Evolutionary conservation across 1,140 invertebrate species (phyloP).

Genomic region (Neodiprion fabricii): DNA sequence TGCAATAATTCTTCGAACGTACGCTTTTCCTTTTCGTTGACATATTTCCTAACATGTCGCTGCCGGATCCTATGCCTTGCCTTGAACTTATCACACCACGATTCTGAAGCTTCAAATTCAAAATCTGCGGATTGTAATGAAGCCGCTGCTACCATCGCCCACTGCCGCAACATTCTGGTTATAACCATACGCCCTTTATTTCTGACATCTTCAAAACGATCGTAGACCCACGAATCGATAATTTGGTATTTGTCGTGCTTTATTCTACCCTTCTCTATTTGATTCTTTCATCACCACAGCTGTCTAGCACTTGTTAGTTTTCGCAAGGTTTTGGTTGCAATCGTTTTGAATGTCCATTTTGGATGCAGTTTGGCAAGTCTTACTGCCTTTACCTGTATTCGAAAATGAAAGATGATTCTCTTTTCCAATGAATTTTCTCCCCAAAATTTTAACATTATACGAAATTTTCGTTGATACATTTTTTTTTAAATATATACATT

Average conservation of each 20-base stretch:
- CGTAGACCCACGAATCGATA: background rate
- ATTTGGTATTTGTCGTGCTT: background rate
- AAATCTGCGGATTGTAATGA: slow-evolving; percentile 3
- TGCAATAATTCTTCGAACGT: background rate
- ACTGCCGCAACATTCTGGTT: background rate
- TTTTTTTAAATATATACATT: no score
- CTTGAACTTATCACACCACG: background rate
- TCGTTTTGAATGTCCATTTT: background rate
- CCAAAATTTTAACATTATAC: background rate
- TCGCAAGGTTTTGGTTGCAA: background rate
- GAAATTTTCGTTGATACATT: background rate
- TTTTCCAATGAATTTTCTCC: background rate
- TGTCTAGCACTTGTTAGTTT: background rate
- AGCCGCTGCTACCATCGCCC: background rate
- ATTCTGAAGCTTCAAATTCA: background rate
- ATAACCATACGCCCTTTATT: background rate
- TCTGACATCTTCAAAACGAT: background rate
- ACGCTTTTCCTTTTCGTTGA: background rate
- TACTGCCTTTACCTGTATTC: background rate
- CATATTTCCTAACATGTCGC: background rate
- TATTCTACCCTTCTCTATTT: background rate
- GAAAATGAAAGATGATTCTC: background rate
- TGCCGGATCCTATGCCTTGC: background rate
- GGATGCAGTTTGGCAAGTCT: background rate
- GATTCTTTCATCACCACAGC: background rate